phyloP scores from a whole-genome alignment of 2,113 vertebrate species.

The Rhinolophus sinicus region DNA sequence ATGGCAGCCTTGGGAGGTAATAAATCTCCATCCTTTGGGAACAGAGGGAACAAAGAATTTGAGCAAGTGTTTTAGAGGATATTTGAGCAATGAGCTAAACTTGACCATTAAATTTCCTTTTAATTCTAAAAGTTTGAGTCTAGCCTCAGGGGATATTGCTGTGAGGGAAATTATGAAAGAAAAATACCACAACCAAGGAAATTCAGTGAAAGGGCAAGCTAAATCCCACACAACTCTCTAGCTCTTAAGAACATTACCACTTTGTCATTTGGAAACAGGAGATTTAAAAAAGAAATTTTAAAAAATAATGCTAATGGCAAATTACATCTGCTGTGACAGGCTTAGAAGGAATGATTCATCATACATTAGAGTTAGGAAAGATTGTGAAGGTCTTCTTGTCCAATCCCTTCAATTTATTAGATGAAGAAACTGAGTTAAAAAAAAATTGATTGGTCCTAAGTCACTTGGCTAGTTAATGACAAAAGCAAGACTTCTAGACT shows the following conservation, averaged over 20 bases:
- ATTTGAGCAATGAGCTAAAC: neutral
- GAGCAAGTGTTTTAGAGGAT: neutral
- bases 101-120: neutral
- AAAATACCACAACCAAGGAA: neutral
- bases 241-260: neutral
- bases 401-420: neutral
- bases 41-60: neutral
- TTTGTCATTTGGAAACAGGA: neutral
- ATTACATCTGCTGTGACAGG: neutral
- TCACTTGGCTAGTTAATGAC: neutral
- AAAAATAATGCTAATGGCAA: conserved; percentile 16
- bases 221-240: neutral
- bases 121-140: conserved; percentile 18
- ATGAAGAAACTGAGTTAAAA: neutral
- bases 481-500: neutral
- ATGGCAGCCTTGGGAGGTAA: neutral
- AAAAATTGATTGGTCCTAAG: neutral
- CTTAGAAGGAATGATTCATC: conserved; percentile 26
- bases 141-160: neutral
- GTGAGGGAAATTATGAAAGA: neutral
- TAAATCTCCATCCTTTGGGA: neutral
- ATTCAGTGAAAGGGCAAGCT: neutral
- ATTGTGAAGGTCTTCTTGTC: neutral
- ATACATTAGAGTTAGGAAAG: neutral
- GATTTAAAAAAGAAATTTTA: neutral